Base-by-base conservation (phyloP, 2,888 invertebrate species). In the Noctua janthina region DNA sequence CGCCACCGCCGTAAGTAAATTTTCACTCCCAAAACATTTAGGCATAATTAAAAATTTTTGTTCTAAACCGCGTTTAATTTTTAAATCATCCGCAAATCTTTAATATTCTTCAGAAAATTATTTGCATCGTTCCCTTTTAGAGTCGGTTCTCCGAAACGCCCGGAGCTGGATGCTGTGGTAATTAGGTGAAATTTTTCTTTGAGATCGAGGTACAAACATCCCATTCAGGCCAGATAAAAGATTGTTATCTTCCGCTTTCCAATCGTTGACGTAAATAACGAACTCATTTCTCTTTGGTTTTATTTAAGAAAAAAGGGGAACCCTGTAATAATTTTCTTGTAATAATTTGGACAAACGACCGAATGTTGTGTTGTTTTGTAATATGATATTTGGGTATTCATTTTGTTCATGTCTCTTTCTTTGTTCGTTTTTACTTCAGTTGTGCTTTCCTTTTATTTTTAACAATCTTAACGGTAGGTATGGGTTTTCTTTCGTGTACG, bases 181-280 rank as follows among this genome's bases (percentile, higher is more conserved):
- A 96, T 96, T 95, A 96, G 92, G 93, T 93, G 92, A 93, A 93
- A n/a, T 94, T 94, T 94, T 94, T 92, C 93, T 94, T 93, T 92
- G 91, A 92, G 92, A 93, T 94, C 92, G 91, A 89, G 91, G 91
- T 90, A 92, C 93, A 95, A 96, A 95, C 94, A 95, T 95, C 94
- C 93, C 90, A 94, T 96, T 96, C 92, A 95, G 87, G 89, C 83
- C 86, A 92, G 94, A 95, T 96, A 95, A 95, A 95, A 95, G 93
- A 95, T 94, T 93, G 92, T 94, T 94, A 93, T 93, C 92, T 93
- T 88, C 88, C 88, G 88, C 90, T 89, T 89, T 90, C 91, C 92
- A 92, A 94, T 94, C 93, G 94, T 93, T 91, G 92, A 93, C 93
- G 93, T 95, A 95, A 96, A 96, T 95, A 95, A 95, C 91, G 90